Conservation (phyloP, 1,140 invertebrate species). For the Halesus radiatus region DNA sequence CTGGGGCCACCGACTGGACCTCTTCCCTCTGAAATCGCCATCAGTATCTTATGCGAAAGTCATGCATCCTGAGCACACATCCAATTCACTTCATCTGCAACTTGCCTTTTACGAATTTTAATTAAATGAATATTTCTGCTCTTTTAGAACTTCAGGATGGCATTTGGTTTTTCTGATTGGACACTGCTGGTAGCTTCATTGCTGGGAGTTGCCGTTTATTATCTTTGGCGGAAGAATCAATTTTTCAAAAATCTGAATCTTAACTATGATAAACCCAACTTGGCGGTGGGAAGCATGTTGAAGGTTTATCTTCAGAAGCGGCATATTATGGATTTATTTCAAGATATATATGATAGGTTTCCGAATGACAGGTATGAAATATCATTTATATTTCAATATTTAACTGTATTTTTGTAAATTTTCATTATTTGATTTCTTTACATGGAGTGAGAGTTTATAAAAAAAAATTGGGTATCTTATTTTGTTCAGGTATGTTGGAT, state of each 20-base stretch:
- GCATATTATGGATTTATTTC: slow-evolving; percentile 6
- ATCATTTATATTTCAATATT: neutral
- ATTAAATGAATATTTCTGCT: neutral
- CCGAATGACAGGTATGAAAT: slow-evolving; percentile 18
- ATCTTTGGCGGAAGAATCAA: slow-evolving; percentile 7
- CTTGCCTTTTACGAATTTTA: too few species aligned
- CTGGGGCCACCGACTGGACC: too few species aligned
- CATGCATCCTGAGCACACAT: too few species aligned
- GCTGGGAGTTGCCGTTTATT: neutral
- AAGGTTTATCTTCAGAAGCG: neutral
- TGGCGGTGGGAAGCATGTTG: neutral
- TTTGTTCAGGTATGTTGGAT: slow-evolving; percentile 56
- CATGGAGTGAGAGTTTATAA: too few species aligned
- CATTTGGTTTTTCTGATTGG: neutral
- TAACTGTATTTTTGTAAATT: too few species aligned
- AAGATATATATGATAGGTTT: neutral
- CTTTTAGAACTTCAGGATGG: slow-evolving; percentile 16
- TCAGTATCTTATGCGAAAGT: too few species aligned
- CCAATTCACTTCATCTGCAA: too few species aligned
- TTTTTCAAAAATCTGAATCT: slow-evolving; percentile 10
- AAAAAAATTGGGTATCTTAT: neutral
- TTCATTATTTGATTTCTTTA: too few species aligned
- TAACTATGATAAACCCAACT: slow-evolving; percentile 10
- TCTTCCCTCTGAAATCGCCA: too few species aligned
- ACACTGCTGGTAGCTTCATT: neutral